Base-by-base conservation (phyloP, 23 tunicate genomes). In the Diplosoma virens region DNA sequence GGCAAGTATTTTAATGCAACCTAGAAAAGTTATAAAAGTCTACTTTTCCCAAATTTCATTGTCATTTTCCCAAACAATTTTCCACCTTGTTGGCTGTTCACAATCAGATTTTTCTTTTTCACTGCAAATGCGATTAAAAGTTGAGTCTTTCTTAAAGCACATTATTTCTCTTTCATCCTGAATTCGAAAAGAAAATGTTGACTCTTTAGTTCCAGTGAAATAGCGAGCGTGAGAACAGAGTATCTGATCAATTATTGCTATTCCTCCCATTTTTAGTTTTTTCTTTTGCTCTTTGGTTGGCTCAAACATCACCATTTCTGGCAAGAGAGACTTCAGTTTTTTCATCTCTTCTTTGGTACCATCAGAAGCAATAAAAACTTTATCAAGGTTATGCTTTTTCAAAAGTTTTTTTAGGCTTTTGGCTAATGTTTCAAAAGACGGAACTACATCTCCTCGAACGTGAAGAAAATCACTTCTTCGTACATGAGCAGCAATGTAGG, bases 111-210 rank as follows among this genome's bases (percentile, higher is more conserved):
- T 33, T 56, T 79, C 89, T 0, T 59, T 28, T 37, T 94, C 99
- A 23, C 77, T 86, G 70, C 90, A 84, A 25, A 89, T 71, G n/a
- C 99, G 67, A 76, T 95, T 89, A 41, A 82, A 95, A 18, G 96
- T 89, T n/a, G 60, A 22, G 18, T 79, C 73, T 61, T 76, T 73
- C n/a, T 75, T 29, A 50, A 95, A 95, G 82, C 96, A 95, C 96
- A 88, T 81, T 5, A 88, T 95, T 59, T 95, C 99, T 60, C 96
- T 54, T 64, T 95, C 99, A 79, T 95, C 99, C 25, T 87, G 85
- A 21, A 88, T 95, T 18, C 99, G 68, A 37, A 95, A 95, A 0
- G 96, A 81, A 72, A 95, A 95, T 26, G 99, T 95, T 0, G 99
- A 95, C 41, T 89, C 96, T 74, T 95, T 79, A 47, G 94, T 82